Base-by-base conservation (phyloP, 1,140 invertebrate species). In the Leptinotarsa lineolata region DNA sequence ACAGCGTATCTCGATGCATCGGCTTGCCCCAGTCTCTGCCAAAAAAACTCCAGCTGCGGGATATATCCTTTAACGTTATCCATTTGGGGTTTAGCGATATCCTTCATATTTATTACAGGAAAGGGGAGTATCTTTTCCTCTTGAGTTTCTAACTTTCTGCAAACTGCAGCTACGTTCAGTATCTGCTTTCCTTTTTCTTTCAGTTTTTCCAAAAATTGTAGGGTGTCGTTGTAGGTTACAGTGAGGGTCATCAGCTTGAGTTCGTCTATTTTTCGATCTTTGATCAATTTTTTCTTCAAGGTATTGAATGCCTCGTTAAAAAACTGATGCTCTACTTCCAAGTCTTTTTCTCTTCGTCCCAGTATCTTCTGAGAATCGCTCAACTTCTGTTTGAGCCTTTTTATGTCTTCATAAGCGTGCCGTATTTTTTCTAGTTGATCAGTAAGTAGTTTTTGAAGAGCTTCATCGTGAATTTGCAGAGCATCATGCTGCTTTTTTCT, bases 111-210 rank as follows among this genome's bases (percentile, higher is more conserved):
- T 30, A 66, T 63, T 12, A 61, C 54, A 8, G 74, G 79, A 73
- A 78, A 80, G 6, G 75, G 72, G 16, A 74, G 46, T 70, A 89
- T 84, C 76, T 88, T 88, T 81, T 89, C 89, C 1, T 85, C 81
- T 75, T 85, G 82, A 0, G 88, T 89, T 82, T 90, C 88, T 79
- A 86, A 87, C 84, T 88, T 88, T 58, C 87, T 78, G 73, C 88
- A 89, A n/a, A 89, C 81, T 0, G 83, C 83, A 3, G 86, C 85
- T 39, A 89, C 76, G 30, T 87, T 84, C 4, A 88, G 73, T 61
- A 89, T 84, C 54, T 85, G 87, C 72, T 88, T 86, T 3, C 86
- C 87, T 77, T 88, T 88, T 71, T 80, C 83, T 21, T 78, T 72
- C 4, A 82, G 76, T 30, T 73, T 74, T 46, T 83, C 77, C 4